Conservation (phyloP, 2,797 vertebrate species). For the Crax fasciolata region DNA sequence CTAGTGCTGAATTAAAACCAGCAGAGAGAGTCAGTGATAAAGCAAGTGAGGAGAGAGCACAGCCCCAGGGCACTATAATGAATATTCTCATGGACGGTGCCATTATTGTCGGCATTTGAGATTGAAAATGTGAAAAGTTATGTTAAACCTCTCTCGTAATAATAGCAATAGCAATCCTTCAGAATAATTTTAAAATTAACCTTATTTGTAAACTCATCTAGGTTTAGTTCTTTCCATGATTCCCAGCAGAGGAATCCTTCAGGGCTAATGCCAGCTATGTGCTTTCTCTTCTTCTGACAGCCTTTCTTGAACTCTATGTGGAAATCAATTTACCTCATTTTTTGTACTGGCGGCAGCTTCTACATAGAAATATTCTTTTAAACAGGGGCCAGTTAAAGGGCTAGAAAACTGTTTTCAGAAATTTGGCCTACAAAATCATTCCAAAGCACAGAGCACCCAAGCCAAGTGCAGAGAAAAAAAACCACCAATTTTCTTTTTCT, state of each 20-base stretch:
- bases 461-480: not conserved
- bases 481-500: not conserved
- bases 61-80: constrained; percentile 32
- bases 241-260: constrained; percentile 6
- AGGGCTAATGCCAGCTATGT: not conserved
- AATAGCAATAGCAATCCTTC: constrained; percentile 33
- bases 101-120: constrained; percentile 64
- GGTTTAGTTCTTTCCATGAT: constrained; percentile 3
- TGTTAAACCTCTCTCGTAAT: constrained; percentile 28
- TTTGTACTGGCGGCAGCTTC: not conserved
- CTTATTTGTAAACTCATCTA: constrained; percentile 63
- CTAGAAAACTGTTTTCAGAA: constrained; percentile 27
- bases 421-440: too few species aligned
- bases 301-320: constrained; percentile 30
- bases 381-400: constrained; percentile 32
- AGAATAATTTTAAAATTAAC: constrained; percentile 64
- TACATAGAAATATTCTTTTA: constrained; percentile 24
- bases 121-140: constrained; percentile 42
- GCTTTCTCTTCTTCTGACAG: constrained; percentile 27
- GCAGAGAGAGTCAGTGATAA: constrained; percentile 21
- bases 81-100: constrained; percentile 24
- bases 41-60: constrained; percentile 32
- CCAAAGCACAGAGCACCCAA: not conserved
- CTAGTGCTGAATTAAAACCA: not conserved
- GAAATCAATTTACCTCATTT: constrained; percentile 48